Percentiles rank a stretch among this genome's conserved stretches.
These are phyloP conservation scores for Ailurus styani DNA, from an alignment of 2,113 vertebrate species.

Conservation along the genomic window DNA sequence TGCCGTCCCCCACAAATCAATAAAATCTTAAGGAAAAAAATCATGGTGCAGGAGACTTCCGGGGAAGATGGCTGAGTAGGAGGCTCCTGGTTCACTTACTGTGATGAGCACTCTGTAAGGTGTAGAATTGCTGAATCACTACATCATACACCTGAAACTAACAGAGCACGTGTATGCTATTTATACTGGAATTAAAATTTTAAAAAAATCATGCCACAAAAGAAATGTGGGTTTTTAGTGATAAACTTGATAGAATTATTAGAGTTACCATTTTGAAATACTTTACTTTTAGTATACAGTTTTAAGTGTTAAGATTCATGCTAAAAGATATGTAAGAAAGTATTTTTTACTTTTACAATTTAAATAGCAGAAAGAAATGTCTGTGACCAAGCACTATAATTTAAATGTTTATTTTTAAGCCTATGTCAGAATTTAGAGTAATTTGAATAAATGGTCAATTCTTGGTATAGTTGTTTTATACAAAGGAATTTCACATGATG, in stretches of 20 bases:
- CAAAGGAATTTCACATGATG: slow-evolving; percentile 18
- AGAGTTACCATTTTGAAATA: slow-evolving; percentile 38
- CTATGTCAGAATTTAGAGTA: neutral
- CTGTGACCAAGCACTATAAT: slow-evolving; percentile 17
- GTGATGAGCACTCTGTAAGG: neutral
- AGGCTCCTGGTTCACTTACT: neutral
- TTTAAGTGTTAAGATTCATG: slow-evolving; percentile 19
- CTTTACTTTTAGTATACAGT: slow-evolving; percentile 14
- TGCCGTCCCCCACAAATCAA: neutral
- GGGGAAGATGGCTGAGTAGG: neutral
- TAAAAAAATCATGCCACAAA: slow-evolving; percentile 32
- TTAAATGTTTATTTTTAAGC: slow-evolving; percentile 33
- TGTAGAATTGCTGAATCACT: neutral
- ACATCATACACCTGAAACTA: neutral
- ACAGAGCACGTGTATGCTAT: neutral
- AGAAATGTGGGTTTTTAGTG: neutral
- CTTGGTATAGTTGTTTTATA: slow-evolving; percentile 1
- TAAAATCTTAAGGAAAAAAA: neutral
- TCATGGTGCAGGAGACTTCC: neutral
- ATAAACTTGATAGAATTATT: neutral
- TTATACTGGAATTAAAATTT: neutral
- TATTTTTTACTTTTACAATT: slow-evolving; percentile 45
- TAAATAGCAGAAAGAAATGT: slow-evolving; percentile 33
- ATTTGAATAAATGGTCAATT: slow-evolving; percentile 2
- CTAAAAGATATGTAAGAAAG: slow-evolving; percentile 1